Evolutionary conservation across 2,888 invertebrate species (phyloP).

Genomic region (Julus scandinavius): DNA sequence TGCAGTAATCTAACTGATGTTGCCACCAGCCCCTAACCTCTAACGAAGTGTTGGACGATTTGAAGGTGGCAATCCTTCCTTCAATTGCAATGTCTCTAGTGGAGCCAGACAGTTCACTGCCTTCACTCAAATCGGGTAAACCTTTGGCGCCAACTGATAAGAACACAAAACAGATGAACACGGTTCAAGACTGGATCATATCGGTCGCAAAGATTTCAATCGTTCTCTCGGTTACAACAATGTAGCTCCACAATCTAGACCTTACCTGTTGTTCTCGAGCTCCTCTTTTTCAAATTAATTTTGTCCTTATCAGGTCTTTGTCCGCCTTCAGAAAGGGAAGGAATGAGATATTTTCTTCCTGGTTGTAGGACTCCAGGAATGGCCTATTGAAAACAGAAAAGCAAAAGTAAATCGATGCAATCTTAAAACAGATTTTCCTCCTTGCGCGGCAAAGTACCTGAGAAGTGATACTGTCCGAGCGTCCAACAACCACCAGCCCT

Average conservation of each 20-base stretch:
- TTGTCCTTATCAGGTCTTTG: slow-evolving; percentile 64
- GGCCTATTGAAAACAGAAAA: slow-evolving; percentile 36
- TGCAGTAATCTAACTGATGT: slow-evolving; percentile 75
- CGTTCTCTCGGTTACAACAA: too few species aligned
- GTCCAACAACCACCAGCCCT: slow-evolving; percentile 62
- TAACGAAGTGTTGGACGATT: slow-evolving; percentile 71
- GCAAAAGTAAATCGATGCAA: neutral
- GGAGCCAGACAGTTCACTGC: slow-evolving; percentile 60
- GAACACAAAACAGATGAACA: neutral
- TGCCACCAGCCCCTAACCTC: slow-evolving; percentile 90
- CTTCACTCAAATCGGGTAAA: slow-evolving; percentile 71
- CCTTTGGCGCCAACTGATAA: slow-evolving; percentile 60
- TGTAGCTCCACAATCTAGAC: too few species aligned
- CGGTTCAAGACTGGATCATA: neutral
- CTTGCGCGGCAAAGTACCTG: slow-evolving; percentile 67
- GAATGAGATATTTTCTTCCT: slow-evolving; percentile 65
- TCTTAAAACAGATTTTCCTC: neutral
- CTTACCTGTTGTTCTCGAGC: slow-evolving; percentile 62
- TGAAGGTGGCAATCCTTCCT: slow-evolving; percentile 67
- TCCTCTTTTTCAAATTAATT: slow-evolving; percentile 65
- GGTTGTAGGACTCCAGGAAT: slow-evolving; percentile 47
- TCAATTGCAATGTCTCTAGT: slow-evolving; percentile 53
- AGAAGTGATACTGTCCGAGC: slow-evolving; percentile 84
- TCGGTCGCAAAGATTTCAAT: too few species aligned
- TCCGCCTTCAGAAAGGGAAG: slow-evolving; percentile 66